Conservation (phyloP, 1,140 invertebrate species). For the Lutraria rhynchaena region DNA sequence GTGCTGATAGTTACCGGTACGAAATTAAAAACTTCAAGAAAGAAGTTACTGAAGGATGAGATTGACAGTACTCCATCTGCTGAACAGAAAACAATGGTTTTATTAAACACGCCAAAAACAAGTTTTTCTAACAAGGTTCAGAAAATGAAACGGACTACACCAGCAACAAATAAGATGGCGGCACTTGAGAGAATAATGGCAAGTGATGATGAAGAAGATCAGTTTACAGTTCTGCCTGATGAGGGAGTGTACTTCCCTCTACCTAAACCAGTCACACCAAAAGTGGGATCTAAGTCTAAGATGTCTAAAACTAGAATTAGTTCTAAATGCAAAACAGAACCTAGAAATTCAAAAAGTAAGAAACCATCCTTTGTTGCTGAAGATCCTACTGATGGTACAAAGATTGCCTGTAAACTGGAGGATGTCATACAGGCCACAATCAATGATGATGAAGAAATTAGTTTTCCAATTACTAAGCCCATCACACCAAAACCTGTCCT, state of each 20-base stretch:
- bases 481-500: constrained; percentile 1
- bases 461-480: constrained; percentile 7
- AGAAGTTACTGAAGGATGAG: constrained; percentile 5
- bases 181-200: constrained; percentile 44
- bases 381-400: not conserved
- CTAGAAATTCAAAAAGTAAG: constrained; percentile 12
- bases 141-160: not conserved
- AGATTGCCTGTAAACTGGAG: constrained; percentile 17
- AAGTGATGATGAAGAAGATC: constrained; percentile 40
- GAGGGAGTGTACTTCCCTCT: constrained; percentile 17
- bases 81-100: not conserved
- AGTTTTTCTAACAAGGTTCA: not conserved
- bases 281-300: constrained; percentile 2
- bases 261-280: constrained; percentile 28
- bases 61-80: not conserved
- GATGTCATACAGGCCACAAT: not conserved
- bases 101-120: constrained; percentile 12
- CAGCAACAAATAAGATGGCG: constrained; percentile 17
- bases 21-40: constrained; percentile 1
- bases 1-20: constrained; percentile 12
- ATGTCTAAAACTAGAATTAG: constrained; percentile 2
- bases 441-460: not conserved
- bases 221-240: not conserved
- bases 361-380: constrained; percentile 16
- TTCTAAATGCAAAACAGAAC: constrained; percentile 16